Evolutionary conservation across 1,140 invertebrate species (phyloP), one percentile per base, ranked within the genome.

Genomic region (Anoplolepis gracilipes): DNA sequence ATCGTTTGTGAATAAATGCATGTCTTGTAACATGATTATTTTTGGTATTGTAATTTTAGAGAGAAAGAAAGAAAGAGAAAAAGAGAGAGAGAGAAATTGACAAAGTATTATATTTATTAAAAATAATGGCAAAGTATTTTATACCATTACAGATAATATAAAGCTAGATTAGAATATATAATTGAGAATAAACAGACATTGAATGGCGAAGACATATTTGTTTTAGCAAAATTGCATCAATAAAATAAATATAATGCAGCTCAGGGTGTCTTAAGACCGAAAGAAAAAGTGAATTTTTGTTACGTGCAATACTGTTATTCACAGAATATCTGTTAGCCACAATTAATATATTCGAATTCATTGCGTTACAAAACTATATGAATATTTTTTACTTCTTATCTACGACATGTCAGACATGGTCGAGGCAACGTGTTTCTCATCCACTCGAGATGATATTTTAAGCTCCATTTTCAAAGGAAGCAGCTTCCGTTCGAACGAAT

Each of bases 381-480:
- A 28, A 13, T 61, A 85, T 84, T 33, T 72, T 30, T 36, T 39
- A 67, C 19, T 25, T 61, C 67, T 73, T 88, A 73, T 85, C 86
- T 88, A 75, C 22, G 22, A 73, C 61, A 46, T 85, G 76, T 88
- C 69, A 82, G 73, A 57, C 10, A 19, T 25, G 49, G 25, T 4
- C 10, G 61, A 25, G 86, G 85, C 75, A 90, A 90, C 30, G 69
- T 89, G 85, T 77, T 85, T 10, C 33, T 49, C 33, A 81, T 72
- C 11, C 59, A 55, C 57, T 79, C 46, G 55, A 53, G 67, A 16
- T 89, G 67, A 62, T 92, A 92, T 92, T 92, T 91, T 92, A 92
- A 90, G 91, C 87, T 86, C 42, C 72, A 78, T 90, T 78, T 87
- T 91, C 84, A 88, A 88, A 78, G 76, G 84, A 65, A 72, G 64